Evolutionary conservation across 2,797 vertebrate species (phyloP).

Genomic region (Dryobates pubescens): DNA sequence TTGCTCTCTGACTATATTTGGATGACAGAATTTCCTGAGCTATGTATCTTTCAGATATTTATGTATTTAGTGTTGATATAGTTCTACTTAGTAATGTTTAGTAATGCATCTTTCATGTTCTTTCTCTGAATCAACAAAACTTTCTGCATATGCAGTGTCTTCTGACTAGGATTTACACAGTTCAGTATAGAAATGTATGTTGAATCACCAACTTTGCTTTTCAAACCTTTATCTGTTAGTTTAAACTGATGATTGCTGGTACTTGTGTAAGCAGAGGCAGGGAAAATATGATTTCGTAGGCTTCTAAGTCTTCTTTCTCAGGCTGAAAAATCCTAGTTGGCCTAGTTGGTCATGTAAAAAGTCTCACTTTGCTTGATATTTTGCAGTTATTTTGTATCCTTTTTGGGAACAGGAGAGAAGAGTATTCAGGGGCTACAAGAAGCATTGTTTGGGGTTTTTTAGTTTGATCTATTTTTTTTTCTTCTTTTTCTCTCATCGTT

Average conservation of each 20-base stretch:
- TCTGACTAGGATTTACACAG: neutral
- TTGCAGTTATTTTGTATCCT: neutral
- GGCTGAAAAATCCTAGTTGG: neutral
- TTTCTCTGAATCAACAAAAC: neutral
- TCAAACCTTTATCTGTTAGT: neutral
- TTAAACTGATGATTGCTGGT: neutral
- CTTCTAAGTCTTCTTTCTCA: neutral
- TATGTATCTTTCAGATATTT: neutral
- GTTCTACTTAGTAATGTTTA: neutral
- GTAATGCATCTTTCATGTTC: neutral
- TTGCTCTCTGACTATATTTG: neutral
- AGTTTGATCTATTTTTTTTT: neutral
- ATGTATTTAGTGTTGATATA: neutral
- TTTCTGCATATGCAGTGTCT: neutral
- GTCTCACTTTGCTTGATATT: neutral
- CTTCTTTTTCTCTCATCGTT: neutral
- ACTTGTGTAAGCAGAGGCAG: neutral
- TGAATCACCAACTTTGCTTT: neutral
- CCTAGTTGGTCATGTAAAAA: neutral
- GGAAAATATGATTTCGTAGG: neutral
- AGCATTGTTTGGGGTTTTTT: neutral
- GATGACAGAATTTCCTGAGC: neutral
- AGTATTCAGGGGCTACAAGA: neutral
- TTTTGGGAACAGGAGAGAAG: neutral
- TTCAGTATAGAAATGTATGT: neutral